Percentiles rank a stretch among this genome's conserved stretches.
Conservation (phyloP, 2,888 invertebrate genomes). For the Meghimatium bilineatum region DNA sequence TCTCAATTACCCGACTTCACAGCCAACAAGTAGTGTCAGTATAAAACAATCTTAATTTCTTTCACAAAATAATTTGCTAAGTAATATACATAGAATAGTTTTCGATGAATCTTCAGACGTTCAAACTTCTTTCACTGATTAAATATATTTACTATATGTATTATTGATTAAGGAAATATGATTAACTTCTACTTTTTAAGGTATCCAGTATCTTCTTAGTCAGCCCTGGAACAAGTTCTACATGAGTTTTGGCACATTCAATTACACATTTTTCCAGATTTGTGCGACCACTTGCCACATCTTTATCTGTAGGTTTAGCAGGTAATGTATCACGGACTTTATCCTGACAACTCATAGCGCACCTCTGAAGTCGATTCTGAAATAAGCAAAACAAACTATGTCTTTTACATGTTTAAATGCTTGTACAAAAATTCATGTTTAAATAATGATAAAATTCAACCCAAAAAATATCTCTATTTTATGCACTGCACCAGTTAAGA, state of each 20-base stretch:
- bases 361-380: conserved; percentile 90
- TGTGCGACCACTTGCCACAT: conserved; percentile 84
- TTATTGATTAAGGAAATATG: not conserved
- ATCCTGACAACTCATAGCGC: conserved; percentile 95
- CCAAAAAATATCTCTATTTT: not conserved
- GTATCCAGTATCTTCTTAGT: conserved; percentile 69
- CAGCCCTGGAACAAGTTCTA: conserved; percentile 86
- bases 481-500: not conserved
- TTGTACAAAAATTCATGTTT: not conserved
- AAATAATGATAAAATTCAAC: not conserved
- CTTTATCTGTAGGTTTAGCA: conserved; percentile 84
- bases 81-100: not conserved
- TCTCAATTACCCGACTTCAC: not conserved
- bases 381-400: conserved; percentile 69
- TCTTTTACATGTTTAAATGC: not conserved
- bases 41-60: not conserved
- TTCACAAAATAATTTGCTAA: not conserved
- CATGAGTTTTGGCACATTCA: conserved; percentile 90
- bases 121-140: conserved; percentile 4
- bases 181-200: conserved; percentile 35
- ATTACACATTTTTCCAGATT: conserved; percentile 92
- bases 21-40: no score
- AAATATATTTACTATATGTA: not conserved
- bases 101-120: not conserved
- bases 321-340: conserved; percentile 87